Evolutionary conservation across 2,797 vertebrate genomes (phyloP), one percentile per base, ranked within the genome.

Genomic region (Aplochiton taeniatus): DNA sequence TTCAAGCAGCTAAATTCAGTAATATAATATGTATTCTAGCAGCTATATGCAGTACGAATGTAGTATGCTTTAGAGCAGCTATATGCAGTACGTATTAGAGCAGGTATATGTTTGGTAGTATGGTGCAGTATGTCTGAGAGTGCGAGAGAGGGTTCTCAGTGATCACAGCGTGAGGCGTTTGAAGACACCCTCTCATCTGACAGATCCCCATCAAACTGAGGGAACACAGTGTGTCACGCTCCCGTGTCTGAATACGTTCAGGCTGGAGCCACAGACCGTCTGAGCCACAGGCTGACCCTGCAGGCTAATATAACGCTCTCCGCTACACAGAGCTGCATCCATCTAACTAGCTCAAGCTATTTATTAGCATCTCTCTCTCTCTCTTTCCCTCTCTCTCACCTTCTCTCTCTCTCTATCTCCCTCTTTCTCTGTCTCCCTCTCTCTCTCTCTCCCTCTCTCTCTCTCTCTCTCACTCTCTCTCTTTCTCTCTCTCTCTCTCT

Each of bases 141-240:
- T 17, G 48, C 75, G 67, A 46, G 48, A 18, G 68, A 73, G 78
- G 70, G 77, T 60, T 74, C 74, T 80, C 72, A 79, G 52, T 70
- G 74, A 80, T 84, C 83, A 82, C 52, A 68, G 60, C 72, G 70
- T 46, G 10, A 11, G 45, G 52, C 76, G 18, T 48, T 83, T 85
- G 79, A 83, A 85, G 75, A 61, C 31, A 31, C 31, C 31, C 31
- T 31, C 31, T 31, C 31, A 31, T 31, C 31, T 31, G 31, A 6
- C 3, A 31, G 4, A 49, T 52, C 66, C 61, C 49, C 59, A 58
- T 66, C 76, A 65, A 0, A 10, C 51, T 9, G 68, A 72, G 66
- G 55, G 64, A 48, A 61, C 52, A 60, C 65, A 19, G 52, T 57
- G 64, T 68, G 47, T 31, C 31, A n/a, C n/a, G n/a, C n/a, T n/a